Evolutionary conservation across 1,140 invertebrate genomes (phyloP), one percentile per base, ranked within the genome.

Genomic region (Mercenaria mercenaria): DNA sequence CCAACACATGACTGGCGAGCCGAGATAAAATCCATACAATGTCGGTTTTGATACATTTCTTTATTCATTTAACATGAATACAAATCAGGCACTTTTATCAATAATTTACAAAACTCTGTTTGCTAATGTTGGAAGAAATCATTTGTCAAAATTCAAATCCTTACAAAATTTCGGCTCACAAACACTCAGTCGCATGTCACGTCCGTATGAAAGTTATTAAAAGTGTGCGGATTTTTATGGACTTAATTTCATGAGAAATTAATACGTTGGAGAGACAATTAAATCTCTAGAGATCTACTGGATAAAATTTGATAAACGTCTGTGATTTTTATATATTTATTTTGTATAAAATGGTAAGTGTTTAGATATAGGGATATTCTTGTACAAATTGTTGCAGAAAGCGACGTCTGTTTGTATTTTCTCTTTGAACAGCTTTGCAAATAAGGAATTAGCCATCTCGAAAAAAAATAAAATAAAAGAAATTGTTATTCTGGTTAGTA

Each of bases 181-280:
- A 6, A 29, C n/a, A 1, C 29, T n/a, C 26, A 29, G 4, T 29
- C 26, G 11, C 59, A 29, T 29, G 26, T 29, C 59, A 29, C 26
- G 59, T 64, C n/a, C 26, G n/a, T 26, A 10, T n/a, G 20, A 64
- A 64, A 26, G 59, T 64, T 64, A 64, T 64, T 64, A 64, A 64
- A 29, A 29, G 26, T 64, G 20, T 20, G 20, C 20, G 20, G 59
- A n/a, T n/a, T 64, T 64, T 64, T 64, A 64, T 64, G 59, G 59
- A 64, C 20, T 64, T 64, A 64, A 11, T 47, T 64, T 64, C n/a
- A 64, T 64, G 59, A 64, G 59, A 64, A 64, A 64, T 64, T 64
- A 64, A 64, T 20, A 64, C 59, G 29, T 29, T 64, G n/a, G 20
- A 4, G 59, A 64, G 59, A 64, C 59, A 8, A 64, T 64, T 64